Evolutionary conservation across 35 echinoderm and acorn worm species (phyloP).

Genomic region (Acanthaster planci): DNA sequence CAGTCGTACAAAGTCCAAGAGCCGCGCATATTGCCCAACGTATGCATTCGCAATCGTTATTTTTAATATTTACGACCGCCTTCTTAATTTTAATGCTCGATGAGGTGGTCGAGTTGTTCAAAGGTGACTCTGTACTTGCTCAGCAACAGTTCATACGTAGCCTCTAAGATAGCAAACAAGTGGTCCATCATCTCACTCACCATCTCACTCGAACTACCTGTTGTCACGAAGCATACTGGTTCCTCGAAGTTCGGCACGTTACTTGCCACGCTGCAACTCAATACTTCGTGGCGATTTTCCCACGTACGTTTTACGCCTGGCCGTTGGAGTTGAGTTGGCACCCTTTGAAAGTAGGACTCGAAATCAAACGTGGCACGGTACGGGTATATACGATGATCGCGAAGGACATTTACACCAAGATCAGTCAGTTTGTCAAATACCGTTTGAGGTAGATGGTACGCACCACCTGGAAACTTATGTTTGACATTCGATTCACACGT

Average conservation of each 20-base stretch:
- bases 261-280: conserved; percentile 32
- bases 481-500: conserved; percentile 34
- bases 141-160: background rate
- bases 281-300: conserved; percentile 19
- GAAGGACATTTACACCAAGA: background rate
- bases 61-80: background rate
- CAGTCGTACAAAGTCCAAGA: too few relatives aligned
- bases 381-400: background rate
- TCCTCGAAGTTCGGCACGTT: conserved; percentile 36
- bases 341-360: conserved; percentile 31
- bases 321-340: background rate
- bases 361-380: conserved; percentile 60
- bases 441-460: conserved; percentile 22
- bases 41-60: too few relatives aligned
- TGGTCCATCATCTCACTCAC: background rate
- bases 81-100: background rate
- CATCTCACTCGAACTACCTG: background rate
- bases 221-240: background rate
- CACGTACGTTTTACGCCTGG: background rate
- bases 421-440: conserved; percentile 42
- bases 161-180: background rate
- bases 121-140: background rate
- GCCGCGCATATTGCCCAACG: too few relatives aligned
- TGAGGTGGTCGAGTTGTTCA: background rate
- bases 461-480: conserved; percentile 39